phyloP scores from a whole-genome alignment of 2,888 invertebrate species.

The Rhynchonema sp. region DNA sequence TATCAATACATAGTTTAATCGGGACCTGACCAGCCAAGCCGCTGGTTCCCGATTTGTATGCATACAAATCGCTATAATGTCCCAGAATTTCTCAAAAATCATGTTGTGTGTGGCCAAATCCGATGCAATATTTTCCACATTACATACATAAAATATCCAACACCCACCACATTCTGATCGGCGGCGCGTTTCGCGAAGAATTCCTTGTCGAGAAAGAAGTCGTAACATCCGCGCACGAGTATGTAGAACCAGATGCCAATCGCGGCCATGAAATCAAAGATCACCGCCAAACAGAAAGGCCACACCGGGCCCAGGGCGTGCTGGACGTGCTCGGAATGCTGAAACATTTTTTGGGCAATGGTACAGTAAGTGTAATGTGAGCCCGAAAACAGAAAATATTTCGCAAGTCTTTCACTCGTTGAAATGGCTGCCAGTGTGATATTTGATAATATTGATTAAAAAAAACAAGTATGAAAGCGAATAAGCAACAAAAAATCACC shows the following conservation, averaged over 20 bases:
- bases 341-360: not conserved
- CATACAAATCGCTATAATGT: too few species aligned
- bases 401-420: not conserved
- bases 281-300: slow-evolving; percentile 7
- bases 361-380: not conserved
- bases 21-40: too few species aligned
- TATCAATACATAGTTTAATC: too few species aligned
- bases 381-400: not conserved
- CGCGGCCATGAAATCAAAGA: slow-evolving; percentile 8
- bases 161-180: not conserved
- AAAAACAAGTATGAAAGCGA: too few species aligned
- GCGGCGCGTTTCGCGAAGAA: slow-evolving; percentile 2
- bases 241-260: slow-evolving; percentile 8
- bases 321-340: not conserved
- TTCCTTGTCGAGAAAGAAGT: slow-evolving; percentile 6
- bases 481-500: too few species aligned
- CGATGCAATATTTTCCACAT: too few species aligned
- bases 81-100: too few species aligned
- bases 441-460: too few species aligned
- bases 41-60: too few species aligned
- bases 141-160: too few species aligned
- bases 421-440: too few species aligned
- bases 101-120: too few species aligned
- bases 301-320: slow-evolving; percentile 6
- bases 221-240: slow-evolving; percentile 6